Conservation (phyloP, 1,140 invertebrate genomes). For the Brachionus calyciflorus region DNA sequence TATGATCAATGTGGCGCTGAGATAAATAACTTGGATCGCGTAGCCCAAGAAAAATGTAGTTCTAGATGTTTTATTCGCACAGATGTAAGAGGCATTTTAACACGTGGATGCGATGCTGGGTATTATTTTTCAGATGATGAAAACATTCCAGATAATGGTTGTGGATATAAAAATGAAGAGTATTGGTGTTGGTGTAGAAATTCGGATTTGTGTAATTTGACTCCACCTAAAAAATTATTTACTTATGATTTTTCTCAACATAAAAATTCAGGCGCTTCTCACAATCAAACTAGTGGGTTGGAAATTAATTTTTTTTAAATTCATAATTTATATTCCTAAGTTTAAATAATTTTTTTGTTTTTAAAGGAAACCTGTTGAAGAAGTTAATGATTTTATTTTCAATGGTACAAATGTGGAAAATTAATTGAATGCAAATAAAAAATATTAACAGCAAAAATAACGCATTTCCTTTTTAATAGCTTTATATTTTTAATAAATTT, state of each 20-base stretch:
- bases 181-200: constrained; percentile 32
- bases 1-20: not conserved
- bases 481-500: no score
- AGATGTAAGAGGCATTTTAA: not conserved
- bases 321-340: no score
- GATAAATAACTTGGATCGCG: not conserved
- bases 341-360: no score
- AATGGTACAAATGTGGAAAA: no score
- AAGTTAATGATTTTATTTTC: no score
- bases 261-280: no score
- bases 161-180: not conserved
- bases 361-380: no score
- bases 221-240: not conserved
- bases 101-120: constrained; percentile 2
- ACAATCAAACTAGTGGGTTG: constrained; percentile 15
- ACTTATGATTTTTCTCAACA: not conserved
- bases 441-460: no score
- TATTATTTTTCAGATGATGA: constrained; percentile 7
- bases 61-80: constrained; percentile 2
- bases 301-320: constrained; percentile 1
- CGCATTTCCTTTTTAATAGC: no score
- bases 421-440: no score
- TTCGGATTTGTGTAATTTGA: constrained; percentile 12
- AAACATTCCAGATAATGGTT: constrained; percentile 7
- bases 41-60: not conserved